A percentile compares a stretch with the other conserved stretches of the same genome.
Conservation (phyloP, 2,797 vertebrate genomes). For the Rachycentron canadum region DNA sequence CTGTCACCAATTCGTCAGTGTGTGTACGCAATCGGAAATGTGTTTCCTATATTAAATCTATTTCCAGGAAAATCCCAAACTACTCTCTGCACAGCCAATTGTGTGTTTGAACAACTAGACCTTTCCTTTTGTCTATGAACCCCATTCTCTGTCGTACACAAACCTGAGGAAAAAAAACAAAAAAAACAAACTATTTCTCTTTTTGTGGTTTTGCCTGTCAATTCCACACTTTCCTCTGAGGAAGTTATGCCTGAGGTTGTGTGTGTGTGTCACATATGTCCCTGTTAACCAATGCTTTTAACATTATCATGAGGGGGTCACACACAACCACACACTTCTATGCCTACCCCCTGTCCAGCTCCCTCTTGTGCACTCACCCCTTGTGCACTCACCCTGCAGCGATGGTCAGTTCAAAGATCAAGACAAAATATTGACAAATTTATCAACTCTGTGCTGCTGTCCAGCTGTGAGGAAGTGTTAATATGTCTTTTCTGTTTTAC, state of each 20-base stretch:
- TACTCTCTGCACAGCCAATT: constrained; percentile 13
- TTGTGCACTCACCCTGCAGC: constrained; percentile 35
- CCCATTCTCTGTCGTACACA: constrained; percentile 22
- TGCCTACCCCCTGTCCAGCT: constrained; percentile 7
- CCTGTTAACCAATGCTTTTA: constrained; percentile 48
- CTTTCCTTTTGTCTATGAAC: constrained; percentile 42
- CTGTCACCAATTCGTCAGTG: constrained; percentile 17
- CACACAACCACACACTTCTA: neutral
- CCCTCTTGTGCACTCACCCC: constrained; percentile 20
- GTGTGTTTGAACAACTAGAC: constrained; percentile 30
- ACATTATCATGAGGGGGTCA: constrained; percentile 20
- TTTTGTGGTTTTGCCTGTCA: constrained; percentile 43
- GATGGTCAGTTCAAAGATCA: constrained; percentile 62
- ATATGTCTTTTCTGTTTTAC: constrained; percentile 54
- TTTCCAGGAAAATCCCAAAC: constrained; percentile 26
- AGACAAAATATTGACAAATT: constrained; percentile 75
- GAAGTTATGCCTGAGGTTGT: constrained; percentile 35
- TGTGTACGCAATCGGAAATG: neutral
- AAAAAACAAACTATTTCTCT: constrained; percentile 27
- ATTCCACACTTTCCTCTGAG: constrained; percentile 23
- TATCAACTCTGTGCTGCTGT: constrained; percentile 65
- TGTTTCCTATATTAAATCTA: constrained; percentile 33
- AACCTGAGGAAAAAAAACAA: constrained; percentile 41
- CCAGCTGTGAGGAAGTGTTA: constrained; percentile 76
- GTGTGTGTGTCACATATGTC: constrained; percentile 36